Evolutionary conservation across 2,888 invertebrate species (phyloP).

Genomic region (Ormia ochracea): DNA sequence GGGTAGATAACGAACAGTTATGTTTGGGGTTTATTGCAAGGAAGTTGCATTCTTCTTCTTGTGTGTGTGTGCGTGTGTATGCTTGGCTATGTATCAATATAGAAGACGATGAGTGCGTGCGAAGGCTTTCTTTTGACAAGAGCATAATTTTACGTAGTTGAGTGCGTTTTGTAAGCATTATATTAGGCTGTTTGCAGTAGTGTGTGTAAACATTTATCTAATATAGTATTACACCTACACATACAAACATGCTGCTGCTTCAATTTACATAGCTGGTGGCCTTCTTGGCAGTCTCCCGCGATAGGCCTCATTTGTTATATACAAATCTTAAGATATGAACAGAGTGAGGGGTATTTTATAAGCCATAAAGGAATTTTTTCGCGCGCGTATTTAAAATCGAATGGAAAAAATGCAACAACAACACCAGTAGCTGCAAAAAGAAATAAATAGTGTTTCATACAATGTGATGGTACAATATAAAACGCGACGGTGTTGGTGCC

Average conservation of each 20-base stretch:
- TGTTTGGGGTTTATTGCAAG: conserved; percentile 46
- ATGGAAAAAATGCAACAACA: conserved; percentile 3
- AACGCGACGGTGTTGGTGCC: conserved; percentile 49
- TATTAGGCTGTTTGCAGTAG: conserved; percentile 3
- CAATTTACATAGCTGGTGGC: background rate
- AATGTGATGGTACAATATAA: background rate
- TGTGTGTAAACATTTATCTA: conserved; percentile 8
- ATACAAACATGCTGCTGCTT: conserved; percentile 9
- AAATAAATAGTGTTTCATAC: background rate
- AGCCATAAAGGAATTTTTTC: conserved; percentile 14
- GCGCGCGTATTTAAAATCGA: conserved; percentile 45
- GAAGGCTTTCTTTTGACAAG: conserved; percentile 13
- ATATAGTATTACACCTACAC: too few species aligned
- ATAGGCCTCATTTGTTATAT: conserved; percentile 43
- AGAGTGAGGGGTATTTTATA: background rate
- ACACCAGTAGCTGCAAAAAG: background rate
- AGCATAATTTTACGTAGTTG: conserved; percentile 20
- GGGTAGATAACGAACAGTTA: conserved; percentile 27
- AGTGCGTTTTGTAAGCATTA: conserved; percentile 40
- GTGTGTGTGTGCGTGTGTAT: background rate
- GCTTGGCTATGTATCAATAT: background rate
- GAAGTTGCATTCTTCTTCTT: conserved; percentile 41
- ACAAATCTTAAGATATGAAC: conserved; percentile 35
- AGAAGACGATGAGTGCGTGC: conserved; percentile 25
- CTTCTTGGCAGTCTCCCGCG: background rate